These are phyloP conservation scores for Lophius americanus DNA, from an alignment of 2,797 vertebrate genomes.

Conservation along the genomic window DNA sequence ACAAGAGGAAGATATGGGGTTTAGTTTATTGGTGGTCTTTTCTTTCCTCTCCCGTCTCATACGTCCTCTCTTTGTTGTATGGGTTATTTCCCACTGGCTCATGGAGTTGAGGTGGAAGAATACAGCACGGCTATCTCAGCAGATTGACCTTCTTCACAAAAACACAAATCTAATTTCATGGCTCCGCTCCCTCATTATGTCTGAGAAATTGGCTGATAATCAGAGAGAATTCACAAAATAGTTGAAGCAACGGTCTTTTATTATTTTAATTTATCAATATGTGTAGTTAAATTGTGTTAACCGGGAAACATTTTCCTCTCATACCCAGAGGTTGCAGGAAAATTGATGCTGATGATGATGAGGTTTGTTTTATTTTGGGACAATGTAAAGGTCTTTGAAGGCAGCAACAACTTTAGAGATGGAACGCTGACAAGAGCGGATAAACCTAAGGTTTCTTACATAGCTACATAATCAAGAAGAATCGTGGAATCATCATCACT, in stretches of 20 bases:
- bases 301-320: not conserved
- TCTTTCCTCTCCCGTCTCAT: not conserved
- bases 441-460: slow-evolving; percentile 2
- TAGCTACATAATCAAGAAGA: too few species aligned
- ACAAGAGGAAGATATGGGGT: slow-evolving; percentile 10
- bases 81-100: slow-evolving; percentile 45
- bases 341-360: not conserved
- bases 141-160: slow-evolving; percentile 1
- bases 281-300: slow-evolving; percentile 12
- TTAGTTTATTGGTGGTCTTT: slow-evolving; percentile 32
- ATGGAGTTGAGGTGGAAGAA: slow-evolving; percentile 55
- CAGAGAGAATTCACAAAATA: not conserved
- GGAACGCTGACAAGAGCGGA: slow-evolving; percentile 7
- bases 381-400: slow-evolving; percentile 7
- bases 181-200: not conserved
- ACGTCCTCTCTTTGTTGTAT: slow-evolving; percentile 1
- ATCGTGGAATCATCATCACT: too few species aligned
- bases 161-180: not conserved
- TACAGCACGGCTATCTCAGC: slow-evolving; percentile 28
- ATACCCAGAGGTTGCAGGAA: not conserved
- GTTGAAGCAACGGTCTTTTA: not conserved
- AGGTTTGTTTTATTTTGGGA: not conserved
- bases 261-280: not conserved
- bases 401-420: not conserved
- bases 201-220: not conserved